Conservation (phyloP, 2,113 vertebrate genomes). For the Thalassoma bifasciatum region DNA sequence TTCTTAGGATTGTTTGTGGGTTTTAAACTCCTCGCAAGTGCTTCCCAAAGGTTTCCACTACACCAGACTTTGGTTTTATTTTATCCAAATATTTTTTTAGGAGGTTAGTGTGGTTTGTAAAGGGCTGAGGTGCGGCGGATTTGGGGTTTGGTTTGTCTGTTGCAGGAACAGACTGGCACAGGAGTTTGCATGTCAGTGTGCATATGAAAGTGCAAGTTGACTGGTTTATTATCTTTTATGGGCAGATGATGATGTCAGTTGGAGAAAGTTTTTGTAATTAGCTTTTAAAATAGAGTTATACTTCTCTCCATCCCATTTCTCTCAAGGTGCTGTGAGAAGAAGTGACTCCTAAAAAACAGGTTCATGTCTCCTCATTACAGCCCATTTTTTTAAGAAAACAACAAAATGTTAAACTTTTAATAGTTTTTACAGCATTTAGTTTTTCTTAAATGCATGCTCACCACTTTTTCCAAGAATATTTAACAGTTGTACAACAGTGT, state of each 20-base stretch:
- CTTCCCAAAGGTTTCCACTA: conserved; percentile 15
- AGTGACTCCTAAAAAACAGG: neutral
- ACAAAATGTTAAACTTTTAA: neutral
- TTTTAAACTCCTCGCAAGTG: conserved; percentile 14
- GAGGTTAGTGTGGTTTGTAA: conserved; percentile 30
- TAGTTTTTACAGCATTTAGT: neutral
- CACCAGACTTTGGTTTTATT: conserved; percentile 46
- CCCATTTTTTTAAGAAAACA: neutral
- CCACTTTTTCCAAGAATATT: neutral
- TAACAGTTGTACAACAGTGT: too few species aligned
- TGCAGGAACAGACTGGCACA: neutral
- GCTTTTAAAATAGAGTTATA: too few species aligned
- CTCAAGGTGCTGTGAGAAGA: neutral
- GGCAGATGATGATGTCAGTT: neutral
- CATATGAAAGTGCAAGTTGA: conserved; percentile 5
- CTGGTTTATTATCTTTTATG: conserved; percentile 21
- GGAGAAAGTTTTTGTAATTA: conserved; percentile 25
- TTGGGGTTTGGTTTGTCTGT: conserved; percentile 10
- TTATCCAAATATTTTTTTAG: conserved; percentile 23
- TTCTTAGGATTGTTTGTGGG: conserved; percentile 23
- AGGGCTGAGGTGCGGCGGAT: conserved; percentile 12
- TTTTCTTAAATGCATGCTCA: neutral
- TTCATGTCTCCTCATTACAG: neutral
- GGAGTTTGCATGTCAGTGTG: neutral
- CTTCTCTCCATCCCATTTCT: too few species aligned